Evolutionary conservation across 1,140 invertebrate species (phyloP), one percentile per base, ranked within the genome.

Genomic region (Drepana arcuata): DNA sequence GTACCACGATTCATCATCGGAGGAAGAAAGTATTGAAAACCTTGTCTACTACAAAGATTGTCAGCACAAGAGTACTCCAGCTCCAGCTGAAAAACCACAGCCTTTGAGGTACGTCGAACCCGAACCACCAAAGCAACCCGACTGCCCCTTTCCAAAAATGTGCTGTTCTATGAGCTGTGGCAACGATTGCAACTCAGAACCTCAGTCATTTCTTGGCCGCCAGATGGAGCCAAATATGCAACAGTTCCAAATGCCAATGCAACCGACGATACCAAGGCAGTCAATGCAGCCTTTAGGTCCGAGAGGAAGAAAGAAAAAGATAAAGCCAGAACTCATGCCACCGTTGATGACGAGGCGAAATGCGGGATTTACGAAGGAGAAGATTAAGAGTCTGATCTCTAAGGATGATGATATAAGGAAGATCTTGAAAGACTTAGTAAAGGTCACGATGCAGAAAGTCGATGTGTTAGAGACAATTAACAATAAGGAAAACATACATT

Each of bases 371-470:
- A 71, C 73, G 0, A 68, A 65, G 35, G 67, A 77, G 9, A 61
- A 64, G 14, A 75, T 81, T 1, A 77, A 74, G 38, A 59, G 46
- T 4, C 18, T 81, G 9, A 78, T 81, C 29, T 55, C 71, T 0
- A 48, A 77, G 15, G 77, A 81, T 31, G 58, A 61, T 7, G 75
- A 81, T 42, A 81, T 81, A 18, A 70, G 66, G 41, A 77, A 75
- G 50, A 80, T 80, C 14, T 49, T 80, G 13, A 78, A 63, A 16
- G 75, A 80, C 23, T 38, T 80, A 1, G 75, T 80, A 2, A 61
- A 60, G 35, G 73, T 80, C 0, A 77, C 75, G 0, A 80, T 80
- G 71, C 63, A 75, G 49, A 80, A 80, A 36, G 71, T 72, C 0
- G 67, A 74, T 38, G 35, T 80, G 16, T 40, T 70, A 36, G 51